phyloP scores from a whole-genome alignment of 37 sponge, comb jelly and placozoan species.

The Bolinopsis microptera region DNA sequence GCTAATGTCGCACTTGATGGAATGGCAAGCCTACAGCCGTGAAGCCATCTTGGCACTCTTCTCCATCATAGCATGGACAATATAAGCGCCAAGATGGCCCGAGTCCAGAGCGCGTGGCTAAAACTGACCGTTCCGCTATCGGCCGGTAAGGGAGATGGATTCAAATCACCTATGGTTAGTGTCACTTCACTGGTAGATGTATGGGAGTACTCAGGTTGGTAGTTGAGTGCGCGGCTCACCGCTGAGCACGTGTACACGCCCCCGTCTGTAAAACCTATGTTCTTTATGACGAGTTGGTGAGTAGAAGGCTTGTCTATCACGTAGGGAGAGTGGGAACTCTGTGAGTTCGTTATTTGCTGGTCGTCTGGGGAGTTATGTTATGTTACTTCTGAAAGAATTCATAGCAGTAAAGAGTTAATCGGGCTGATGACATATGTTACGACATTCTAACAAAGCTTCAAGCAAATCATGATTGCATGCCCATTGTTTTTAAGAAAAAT shows the following conservation, averaged over 20 bases:
- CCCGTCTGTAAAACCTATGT: slow-evolving; percentile 30
- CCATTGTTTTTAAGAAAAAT: no score
- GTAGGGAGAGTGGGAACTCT: slow-evolving; percentile 5
- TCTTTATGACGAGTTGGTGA: slow-evolving; percentile 38
- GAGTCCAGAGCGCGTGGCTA: neutral
- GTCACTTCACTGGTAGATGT: neutral
- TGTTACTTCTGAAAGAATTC: no score
- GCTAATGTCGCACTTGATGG: neutral
- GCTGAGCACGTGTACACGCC: slow-evolving; percentile 62
- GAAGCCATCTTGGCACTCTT: no score
- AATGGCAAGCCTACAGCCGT: no score
- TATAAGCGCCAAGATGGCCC: slow-evolving; percentile 36
- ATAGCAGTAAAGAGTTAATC: no score
- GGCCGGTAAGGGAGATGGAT: neutral
- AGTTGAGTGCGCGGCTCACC: neutral
- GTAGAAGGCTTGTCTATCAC: neutral
- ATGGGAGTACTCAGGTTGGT: slow-evolving; percentile 5
- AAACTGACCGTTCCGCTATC: neutral
- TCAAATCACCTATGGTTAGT: slow-evolving; percentile 63
- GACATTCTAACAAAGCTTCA: no score
- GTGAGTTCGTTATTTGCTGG: slow-evolving; percentile 17
- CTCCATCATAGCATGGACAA: slow-evolving; percentile 58
- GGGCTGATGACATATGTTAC: no score
- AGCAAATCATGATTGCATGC: no score
- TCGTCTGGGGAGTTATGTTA: slow-evolving; percentile 28